Base-by-base conservation (phyloP, 2,113 vertebrate species). In the Tachysurus vachellii region DNA sequence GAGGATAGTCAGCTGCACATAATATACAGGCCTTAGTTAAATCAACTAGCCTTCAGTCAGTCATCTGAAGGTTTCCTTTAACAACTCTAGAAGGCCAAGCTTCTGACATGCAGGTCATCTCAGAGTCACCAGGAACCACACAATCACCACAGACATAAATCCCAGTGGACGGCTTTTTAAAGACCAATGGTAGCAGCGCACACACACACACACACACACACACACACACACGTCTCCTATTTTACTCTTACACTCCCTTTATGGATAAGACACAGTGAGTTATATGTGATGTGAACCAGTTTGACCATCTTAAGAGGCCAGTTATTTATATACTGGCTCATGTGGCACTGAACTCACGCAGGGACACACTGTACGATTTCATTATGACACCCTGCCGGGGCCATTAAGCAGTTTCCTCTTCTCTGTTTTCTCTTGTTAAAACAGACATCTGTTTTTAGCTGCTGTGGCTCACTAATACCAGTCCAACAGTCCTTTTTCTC, bases 361-460 rank as follows among this genome's bases (percentile, higher is more conserved):
- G 71, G 62, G 62, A 86, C 75, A 31, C 21, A 75, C 42, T 82
- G 80, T 73, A 83, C 28, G n/a, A 82, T 92, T 91, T 91, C 90
- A 91, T 16, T 28, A 87, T 62, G 89, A 91, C 88, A 92, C 87
- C 86, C 91, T 89, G 93, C 89, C 83, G 86, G 71, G 81, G 44
- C 89, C 85, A 92, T 92, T 92, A 93, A 91, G 68, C 86, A 1
- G 70, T 91, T 93, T 93, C 93, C 91, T 94, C 88, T 85, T 91
- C 86, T 91, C 56, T 80, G 91, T 88, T 88, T 89, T 91, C 44
- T 9, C 90, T 93, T 91, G 89, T 91, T 93, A 92, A 93, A 91
- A 88, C 88, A 75, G 90, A 92, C 93, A 94, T 94, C 92, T 94
- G 94, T 90, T 92, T 87, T 76, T 85, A 86, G 71, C 87, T 4